Percentiles rank a stretch among this genome's conserved stretches.
Conservation (phyloP, 2,113 vertebrate genomes). For the Casuarius casuarius region DNA sequence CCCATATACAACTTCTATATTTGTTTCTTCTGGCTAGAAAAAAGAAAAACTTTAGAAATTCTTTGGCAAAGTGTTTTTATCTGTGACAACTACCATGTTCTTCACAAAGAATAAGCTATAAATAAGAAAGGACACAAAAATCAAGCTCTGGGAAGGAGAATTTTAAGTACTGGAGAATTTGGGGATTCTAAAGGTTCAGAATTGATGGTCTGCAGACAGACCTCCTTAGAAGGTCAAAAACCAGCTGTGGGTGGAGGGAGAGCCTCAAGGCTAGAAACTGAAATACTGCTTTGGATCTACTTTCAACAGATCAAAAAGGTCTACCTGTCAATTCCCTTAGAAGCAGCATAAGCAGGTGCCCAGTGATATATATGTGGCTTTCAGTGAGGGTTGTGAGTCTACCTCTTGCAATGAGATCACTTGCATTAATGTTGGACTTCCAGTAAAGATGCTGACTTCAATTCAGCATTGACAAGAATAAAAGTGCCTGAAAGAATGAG, state of each 20-base stretch:
- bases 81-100: not conserved
- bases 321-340: no score
- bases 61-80: not conserved
- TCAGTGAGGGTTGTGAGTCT: not conserved
- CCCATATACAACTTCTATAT: not conserved
- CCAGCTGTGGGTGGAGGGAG: not conserved
- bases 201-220: fast-evolving
- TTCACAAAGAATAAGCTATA: not conserved
- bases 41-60: not conserved
- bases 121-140: not conserved
- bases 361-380: fast-evolving
- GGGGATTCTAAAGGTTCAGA: not conserved
- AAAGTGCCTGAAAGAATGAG: not conserved
- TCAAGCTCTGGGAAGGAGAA: not conserved
- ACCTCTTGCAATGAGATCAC: not conserved
- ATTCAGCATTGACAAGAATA: not conserved
- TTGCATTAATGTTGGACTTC: fast-evolving
- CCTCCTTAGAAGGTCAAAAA: not conserved
- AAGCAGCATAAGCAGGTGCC: not conserved
- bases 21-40: not conserved
- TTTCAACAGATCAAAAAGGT: not conserved
- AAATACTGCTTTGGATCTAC: not conserved
- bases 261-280: not conserved
- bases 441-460: not conserved
- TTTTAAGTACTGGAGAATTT: not conserved